A percentile compares a stretch with the other conserved stretches of the same genome.
Conservation (phyloP, 1,140 invertebrate species). For the Pissodes strobi region DNA sequence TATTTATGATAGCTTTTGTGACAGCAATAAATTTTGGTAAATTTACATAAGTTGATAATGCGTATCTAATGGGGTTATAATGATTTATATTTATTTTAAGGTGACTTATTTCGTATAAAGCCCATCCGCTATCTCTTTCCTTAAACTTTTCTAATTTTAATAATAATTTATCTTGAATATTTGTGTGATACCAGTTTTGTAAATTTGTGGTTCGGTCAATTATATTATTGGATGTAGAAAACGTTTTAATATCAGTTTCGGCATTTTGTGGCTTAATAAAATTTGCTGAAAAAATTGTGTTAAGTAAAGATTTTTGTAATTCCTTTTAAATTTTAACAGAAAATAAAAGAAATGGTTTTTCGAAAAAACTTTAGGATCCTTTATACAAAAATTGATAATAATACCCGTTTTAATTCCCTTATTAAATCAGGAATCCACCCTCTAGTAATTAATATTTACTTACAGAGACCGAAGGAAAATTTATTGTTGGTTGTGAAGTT, state of each 20-base stretch:
- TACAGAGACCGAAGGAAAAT: too few relatives aligned
- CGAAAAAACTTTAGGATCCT: constrained; percentile 23
- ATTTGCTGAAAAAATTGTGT: too few relatives aligned
- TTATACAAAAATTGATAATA: constrained; percentile 16
- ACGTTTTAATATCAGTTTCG: too few relatives aligned
- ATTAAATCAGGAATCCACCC: constrained; percentile 16
- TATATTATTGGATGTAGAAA: constrained; percentile 27
- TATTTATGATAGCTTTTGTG: constrained; percentile 22
- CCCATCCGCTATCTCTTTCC: constrained; percentile 50
- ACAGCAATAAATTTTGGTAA: constrained; percentile 12
- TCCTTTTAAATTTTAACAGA: too few relatives aligned
- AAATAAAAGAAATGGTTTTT: constrained; percentile 6
- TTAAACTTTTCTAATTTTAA: constrained; percentile 45
- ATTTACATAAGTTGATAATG: neutral
- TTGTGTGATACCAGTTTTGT: constrained; percentile 18
- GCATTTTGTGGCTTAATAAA: too few relatives aligned
- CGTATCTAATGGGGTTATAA: constrained; percentile 39
- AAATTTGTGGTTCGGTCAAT: constrained; percentile 29
- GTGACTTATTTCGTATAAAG: constrained; percentile 43
- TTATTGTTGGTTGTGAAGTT: too few relatives aligned
- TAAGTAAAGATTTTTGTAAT: constrained; percentile 10
- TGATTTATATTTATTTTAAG: constrained; percentile 44
- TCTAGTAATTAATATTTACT: too few relatives aligned
- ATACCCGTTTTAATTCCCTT: constrained; percentile 15
- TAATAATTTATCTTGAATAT: constrained; percentile 21